Base-by-base conservation (phyloP, 1,140 invertebrate genomes). In the Phortica variegata region DNA sequence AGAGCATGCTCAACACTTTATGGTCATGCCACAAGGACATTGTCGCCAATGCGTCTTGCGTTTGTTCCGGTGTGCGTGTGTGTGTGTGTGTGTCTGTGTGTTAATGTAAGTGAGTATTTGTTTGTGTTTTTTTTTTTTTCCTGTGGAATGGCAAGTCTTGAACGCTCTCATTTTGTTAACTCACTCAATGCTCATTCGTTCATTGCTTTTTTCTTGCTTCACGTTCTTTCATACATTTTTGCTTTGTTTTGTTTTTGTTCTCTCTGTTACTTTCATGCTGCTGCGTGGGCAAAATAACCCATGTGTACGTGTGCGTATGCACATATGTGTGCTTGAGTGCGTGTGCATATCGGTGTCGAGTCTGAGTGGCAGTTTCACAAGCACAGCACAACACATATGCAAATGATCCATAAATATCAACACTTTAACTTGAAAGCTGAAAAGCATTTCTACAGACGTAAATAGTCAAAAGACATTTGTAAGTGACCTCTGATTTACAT, bases 331-430 rank as follows among this genome's bases (percentile, higher is more conserved):
- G n/a, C n/a, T n/a, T n/a, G n/a, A n/a, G n/a, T n/a, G n/a, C n/a
- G n/a, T n/a, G n/a, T n/a, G n/a, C n/a, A n/a, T n/a, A n/a, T n/a
- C n/a, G n/a, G n/a, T n/a, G n/a, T n/a, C n/a, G n/a, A n/a, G n/a
- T n/a, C n/a, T n/a, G n/a, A n/a, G n/a, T n/a, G n/a, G n/a, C n/a
- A n/a, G n/a, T n/a, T n/a, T n/a, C n/a, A n/a, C n/a, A n/a, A n/a
- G n/a, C n/a, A n/a, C n/a, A n/a, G n/a, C n/a, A n/a, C n/a, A n/a
- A n/a, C 60, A 63, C 47, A 63, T 66, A 66, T 66, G 63, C 63
- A 66, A 66, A 66, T 68, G 63, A 66, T 66, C 63, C 63, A 66
- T 66, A 66, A 66, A 68, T 66, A 66, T 66, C 63, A 66, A 66
- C 63, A 66, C 63, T 68, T 68, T 58, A 49, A 55, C 58, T 34